phyloP scores from a whole-genome alignment of 2,888 invertebrate genomes.

The Xiphydria camelus region DNA sequence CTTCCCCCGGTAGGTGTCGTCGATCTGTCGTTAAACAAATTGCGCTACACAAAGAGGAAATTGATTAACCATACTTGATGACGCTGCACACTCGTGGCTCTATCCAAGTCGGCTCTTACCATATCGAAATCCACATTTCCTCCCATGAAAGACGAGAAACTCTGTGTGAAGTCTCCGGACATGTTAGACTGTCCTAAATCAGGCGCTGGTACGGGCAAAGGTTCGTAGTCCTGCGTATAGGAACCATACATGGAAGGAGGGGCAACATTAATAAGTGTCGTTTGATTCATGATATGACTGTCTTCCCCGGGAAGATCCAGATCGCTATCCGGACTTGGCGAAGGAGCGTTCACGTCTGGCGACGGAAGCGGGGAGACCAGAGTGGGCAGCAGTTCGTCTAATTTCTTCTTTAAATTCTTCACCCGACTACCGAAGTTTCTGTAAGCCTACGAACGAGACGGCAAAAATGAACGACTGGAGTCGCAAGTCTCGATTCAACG shows the following conservation, averaged over 20 bases:
- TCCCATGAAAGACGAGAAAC: conserved; percentile 69
- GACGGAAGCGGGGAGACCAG: conserved; percentile 67
- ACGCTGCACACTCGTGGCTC: too few species aligned
- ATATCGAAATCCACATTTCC: conserved; percentile 65
- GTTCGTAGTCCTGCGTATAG: conserved; percentile 52
- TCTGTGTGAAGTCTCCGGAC: conserved; percentile 58
- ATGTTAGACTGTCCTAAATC: conserved; percentile 40
- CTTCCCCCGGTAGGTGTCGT: conserved; percentile 40
- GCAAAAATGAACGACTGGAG: too few species aligned
- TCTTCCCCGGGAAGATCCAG: conserved; percentile 71
- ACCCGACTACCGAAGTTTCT: conserved; percentile 91
- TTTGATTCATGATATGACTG: conserved; percentile 38
- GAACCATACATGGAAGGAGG: conserved; percentile 54
- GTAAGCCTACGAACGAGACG: too few species aligned
- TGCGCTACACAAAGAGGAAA: conserved; percentile 49
- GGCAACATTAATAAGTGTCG: conserved; percentile 46
- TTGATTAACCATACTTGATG: too few species aligned
- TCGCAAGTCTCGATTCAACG: too few species aligned
- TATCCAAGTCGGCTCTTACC: conserved; percentile 48
- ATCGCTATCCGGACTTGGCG: conserved; percentile 82
- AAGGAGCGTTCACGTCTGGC: conserved; percentile 69
- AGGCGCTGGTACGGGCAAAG: conserved; percentile 45
- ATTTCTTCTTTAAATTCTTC: conserved; percentile 79
- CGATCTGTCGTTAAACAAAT: conserved; percentile 50
- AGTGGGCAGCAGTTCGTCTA: conserved; percentile 78